Conservation (phyloP, 2,113 vertebrate genomes). For the Pycnonotus jocosus region DNA sequence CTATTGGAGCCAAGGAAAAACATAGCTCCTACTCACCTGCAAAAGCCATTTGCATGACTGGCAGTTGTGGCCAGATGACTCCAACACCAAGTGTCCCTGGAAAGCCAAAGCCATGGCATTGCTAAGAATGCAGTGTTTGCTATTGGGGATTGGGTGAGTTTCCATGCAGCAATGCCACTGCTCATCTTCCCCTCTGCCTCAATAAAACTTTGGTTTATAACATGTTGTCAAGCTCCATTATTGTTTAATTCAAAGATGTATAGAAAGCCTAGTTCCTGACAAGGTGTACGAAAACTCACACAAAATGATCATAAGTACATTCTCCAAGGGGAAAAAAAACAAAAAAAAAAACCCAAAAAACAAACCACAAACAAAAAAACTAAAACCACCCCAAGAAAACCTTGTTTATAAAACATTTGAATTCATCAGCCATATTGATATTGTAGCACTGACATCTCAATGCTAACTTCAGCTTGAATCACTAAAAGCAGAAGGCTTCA, state of each 20-base stretch:
- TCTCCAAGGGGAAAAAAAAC: background rate
- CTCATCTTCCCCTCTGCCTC: background rate
- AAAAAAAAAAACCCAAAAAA: too few species aligned
- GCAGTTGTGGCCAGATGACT: background rate
- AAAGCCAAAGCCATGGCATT: background rate
- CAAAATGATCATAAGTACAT: background rate
- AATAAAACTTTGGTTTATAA: background rate
- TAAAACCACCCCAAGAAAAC: too few species aligned
- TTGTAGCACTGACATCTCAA: background rate
- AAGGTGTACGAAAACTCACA: background rate
- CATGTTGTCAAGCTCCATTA: background rate
- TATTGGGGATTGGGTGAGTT: background rate
- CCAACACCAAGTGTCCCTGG: background rate
- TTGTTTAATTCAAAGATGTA: background rate
- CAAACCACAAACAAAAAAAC: too few species aligned
- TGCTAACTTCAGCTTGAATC: background rate
- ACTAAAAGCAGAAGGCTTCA: background rate
- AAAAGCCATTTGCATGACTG: accelerated
- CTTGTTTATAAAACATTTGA: background rate
- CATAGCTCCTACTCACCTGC: accelerated
- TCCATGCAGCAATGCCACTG: accelerated
- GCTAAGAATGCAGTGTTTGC: background rate
- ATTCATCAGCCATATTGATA: background rate
- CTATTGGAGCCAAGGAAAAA: background rate
- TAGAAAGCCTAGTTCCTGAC: background rate